Base-by-base conservation (phyloP, 2,113 vertebrate genomes). In the Lepidothrix coronata region DNA sequence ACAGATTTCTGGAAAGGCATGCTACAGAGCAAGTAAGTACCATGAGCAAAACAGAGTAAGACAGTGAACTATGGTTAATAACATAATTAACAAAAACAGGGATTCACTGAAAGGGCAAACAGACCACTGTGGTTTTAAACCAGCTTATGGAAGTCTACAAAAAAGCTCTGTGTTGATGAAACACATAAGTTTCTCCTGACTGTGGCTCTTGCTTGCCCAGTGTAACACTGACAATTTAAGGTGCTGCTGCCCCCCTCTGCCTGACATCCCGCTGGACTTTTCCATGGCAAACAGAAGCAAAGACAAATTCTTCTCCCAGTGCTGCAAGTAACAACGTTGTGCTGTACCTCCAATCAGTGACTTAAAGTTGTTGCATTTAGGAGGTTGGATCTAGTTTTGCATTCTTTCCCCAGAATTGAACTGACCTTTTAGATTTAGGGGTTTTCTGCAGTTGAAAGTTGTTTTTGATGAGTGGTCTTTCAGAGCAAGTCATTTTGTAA, bases 211-310 rank as follows among this genome's bases (percentile, higher is more conserved):
- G 18, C 58, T 81, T 23, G 17, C n/a, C 63, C 12, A 20, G 11
- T 46, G 9, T 24, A 54, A 52, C 0, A 1, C 66, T 58, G 59
- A 46, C 49, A 66, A 46, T 35, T 65, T 74, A 76, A 86, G 63
- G 43, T 4, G 15, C 72, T 95, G 12, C 95, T 95, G 96, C 85
- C 94, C 85, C 17, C 83, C 72, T 91, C 95, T 83, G 94, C 72
- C 83, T 31, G 75, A 31, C 43, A 9, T 77, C 12, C 75, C 33
- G 43, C 72, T 30, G 59, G 51, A 35, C 65, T 74, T 62, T 30
- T 43, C 59, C 51, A 5, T 3, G 20, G 41, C 22, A 48, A 57
- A 41, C 2, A 1, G 24, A 39, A 78, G 35, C 39, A 54, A 61
- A 63, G 17, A 24, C 11, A 67, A 63, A 49, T 14, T 79, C 14